Conservation (phyloP, 2,797 vertebrate species). For the Percopsis omiscomaycus region DNA sequence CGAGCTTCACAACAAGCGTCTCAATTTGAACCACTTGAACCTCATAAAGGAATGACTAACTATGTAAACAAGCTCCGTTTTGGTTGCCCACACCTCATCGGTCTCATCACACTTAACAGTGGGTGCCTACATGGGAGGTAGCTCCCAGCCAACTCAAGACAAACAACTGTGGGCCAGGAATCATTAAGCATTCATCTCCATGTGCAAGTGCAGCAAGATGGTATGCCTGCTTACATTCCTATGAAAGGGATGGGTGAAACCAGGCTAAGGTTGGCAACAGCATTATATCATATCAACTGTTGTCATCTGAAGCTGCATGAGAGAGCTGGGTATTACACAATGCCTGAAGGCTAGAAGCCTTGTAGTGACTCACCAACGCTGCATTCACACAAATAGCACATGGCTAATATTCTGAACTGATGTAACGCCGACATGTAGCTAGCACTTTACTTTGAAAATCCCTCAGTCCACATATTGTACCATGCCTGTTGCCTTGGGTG, state of each 20-base stretch:
- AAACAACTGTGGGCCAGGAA: constrained; percentile 47
- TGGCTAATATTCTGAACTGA: too few species aligned
- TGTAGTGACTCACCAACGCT: too few species aligned
- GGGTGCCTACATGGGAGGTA: constrained; percentile 32
- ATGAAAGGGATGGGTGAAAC: constrained; percentile 39
- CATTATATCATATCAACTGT: constrained; percentile 4
- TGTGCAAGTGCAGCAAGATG: constrained; percentile 3
- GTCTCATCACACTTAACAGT: constrained; percentile 26
- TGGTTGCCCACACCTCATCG: constrained; percentile 58
- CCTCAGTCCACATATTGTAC: too few species aligned
- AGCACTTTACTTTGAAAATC: too few species aligned
- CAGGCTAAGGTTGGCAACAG: constrained; percentile 26
- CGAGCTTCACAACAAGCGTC: constrained; percentile 11
- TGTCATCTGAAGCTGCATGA: too few species aligned
- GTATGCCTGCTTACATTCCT: constrained; percentile 62
- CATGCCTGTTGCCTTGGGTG: too few species aligned
- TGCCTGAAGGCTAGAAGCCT: too few species aligned
- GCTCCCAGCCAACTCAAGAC: constrained; percentile 44
- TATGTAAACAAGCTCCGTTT: constrained; percentile 43
- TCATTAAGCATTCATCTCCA: constrained; percentile 26
- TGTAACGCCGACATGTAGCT: too few species aligned
- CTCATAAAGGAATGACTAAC: constrained; percentile 46
- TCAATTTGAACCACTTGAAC: constrained; percentile 8
- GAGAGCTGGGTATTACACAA: too few species aligned
- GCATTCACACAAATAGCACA: too few species aligned